Base-by-base conservation (phyloP, 2,797 vertebrate genomes). In the Phoebastria nigripes region DNA sequence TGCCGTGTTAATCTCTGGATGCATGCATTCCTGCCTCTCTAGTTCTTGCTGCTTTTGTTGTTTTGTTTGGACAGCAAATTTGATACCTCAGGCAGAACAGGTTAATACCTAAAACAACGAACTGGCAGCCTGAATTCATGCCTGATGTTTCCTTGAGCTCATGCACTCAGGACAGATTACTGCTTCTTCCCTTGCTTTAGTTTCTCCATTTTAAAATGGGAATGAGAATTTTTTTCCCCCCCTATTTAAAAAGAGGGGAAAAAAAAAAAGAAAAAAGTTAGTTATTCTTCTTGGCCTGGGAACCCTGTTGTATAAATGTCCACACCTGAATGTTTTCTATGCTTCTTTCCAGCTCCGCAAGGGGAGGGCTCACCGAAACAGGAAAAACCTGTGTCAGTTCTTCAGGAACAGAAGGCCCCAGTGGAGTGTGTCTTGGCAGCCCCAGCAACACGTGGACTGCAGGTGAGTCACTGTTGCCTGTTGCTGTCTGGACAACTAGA, bases 401-500 rank as follows among this genome's bases (percentile, higher is more conserved):
- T 81, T 93, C 89, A 78, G 89, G 97, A 96, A 17, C 89, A 89
- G 74, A 72, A 69, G 49, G 83, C 81, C 47, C 71, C 77, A 14
- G 82, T 31, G 21, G 93, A 95, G 86, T 87, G 86, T 80, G 70
- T 77, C 54, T 87, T 85, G 56, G 67, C 91, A 87, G 55, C 82
- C 25, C 87, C 97, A 59, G 61, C 87, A 44, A 33, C 73, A 44
- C 74, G 66, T 85, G 97, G 93, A 59, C 71, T 91, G 79, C 97
- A 97, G 97, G 98, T 98, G 91, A 97, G 97, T 79, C 73, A 81
- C 72, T 63, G 88, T 89, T 93, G 76, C 87, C 51, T 66, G 61
- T 12, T 67, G 79, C 72, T 82, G 73, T 86, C 74, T 52, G 83
- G 79, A 71, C 71, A 91, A 3, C 41, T 21, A 22, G n/a, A 25